Evolutionary conservation across 2,888 invertebrate species (phyloP).

Genomic region (Onchidella celtica): DNA sequence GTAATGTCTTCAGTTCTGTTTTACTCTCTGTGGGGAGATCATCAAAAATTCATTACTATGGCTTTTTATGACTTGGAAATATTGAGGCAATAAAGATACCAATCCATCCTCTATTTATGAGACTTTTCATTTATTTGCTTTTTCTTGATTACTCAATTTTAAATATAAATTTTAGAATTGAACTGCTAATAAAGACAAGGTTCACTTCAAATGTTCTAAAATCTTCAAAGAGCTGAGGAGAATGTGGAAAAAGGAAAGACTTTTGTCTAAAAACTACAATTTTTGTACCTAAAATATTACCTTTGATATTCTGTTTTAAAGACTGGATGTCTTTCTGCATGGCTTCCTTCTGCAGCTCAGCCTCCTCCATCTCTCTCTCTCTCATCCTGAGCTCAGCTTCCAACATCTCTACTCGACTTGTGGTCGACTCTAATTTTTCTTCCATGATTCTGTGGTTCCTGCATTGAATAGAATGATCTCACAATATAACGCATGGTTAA

Average conservation of each 20-base stretch:
- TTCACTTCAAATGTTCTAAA: not conserved
- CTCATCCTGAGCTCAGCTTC: slow-evolving; percentile 65
- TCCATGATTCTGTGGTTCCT: slow-evolving; percentile 69
- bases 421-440: slow-evolving; percentile 69
- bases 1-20: slow-evolving; percentile 64
- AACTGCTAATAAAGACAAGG: not conserved
- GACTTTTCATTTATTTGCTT: not conserved
- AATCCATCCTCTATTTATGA: not conserved
- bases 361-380: slow-evolving; percentile 70
- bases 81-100: not conserved
- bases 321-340: slow-evolving; percentile 68
- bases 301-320: slow-evolving; percentile 67
- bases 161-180: not conserved
- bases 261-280: too few species aligned
- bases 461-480: too few species aligned
- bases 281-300: too few species aligned
- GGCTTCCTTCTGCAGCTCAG: slow-evolving; percentile 62
- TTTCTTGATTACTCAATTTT: not conserved
- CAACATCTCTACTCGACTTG: slow-evolving; percentile 63
- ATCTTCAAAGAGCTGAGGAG: not conserved
- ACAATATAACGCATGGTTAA: too few species aligned
- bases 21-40: slow-evolving; percentile 62
- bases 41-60: not conserved
- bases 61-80: not conserved
- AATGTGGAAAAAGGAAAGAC: too few species aligned